Evolutionary conservation across 2,113 vertebrate species (phyloP).

Genomic region (Melanerpes formicivorus): DNA sequence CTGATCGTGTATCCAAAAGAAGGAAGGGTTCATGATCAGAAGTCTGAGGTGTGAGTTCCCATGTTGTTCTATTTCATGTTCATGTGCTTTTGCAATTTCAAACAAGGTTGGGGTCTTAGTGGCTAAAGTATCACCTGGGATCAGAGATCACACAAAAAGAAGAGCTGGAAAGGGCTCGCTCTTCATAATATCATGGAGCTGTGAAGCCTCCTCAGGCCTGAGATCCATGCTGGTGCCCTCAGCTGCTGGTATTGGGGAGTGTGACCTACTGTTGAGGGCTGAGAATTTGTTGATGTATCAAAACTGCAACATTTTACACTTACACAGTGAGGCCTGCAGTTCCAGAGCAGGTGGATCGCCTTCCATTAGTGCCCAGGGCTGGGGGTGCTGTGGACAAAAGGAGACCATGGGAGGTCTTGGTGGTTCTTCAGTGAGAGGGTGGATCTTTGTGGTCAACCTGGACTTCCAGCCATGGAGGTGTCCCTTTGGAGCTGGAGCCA

Average conservation of each 20-base stretch:
- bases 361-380: background rate
- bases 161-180: background rate
- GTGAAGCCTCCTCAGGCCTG: background rate
- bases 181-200: accelerated
- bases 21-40: background rate
- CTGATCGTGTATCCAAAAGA: background rate
- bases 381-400: background rate
- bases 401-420: background rate
- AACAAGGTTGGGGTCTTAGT: background rate
- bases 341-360: background rate
- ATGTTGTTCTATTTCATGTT: background rate
- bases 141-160: background rate
- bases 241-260: background rate
- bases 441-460: background rate
- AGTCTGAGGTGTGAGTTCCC: background rate
- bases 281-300: background rate
- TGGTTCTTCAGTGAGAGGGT: background rate
- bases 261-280: background rate
- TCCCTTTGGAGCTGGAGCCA: accelerated
- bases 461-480: background rate
- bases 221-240: background rate
- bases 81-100: background rate
- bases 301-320: accelerated
- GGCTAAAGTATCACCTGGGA: background rate
- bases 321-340: background rate